phyloP scores from a whole-genome alignment of 2,797 vertebrate species.

The Microctenopoma stevenorrisi region DNA sequence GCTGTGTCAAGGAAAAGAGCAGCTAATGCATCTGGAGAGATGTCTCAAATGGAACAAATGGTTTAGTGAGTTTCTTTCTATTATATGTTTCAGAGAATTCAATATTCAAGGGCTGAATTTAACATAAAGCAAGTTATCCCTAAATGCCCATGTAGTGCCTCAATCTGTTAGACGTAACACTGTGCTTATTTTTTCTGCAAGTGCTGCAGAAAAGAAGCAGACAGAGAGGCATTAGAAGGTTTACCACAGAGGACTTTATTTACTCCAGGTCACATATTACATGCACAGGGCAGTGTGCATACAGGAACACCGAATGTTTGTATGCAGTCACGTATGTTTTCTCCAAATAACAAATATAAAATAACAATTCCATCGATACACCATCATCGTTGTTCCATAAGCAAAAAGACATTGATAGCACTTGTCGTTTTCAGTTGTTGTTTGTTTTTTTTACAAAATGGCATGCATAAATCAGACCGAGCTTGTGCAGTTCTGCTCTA shows the following conservation, averaged over 20 bases:
- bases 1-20: slow-evolving; percentile 47
- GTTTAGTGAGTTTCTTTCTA: slow-evolving; percentile 35
- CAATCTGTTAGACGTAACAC: background rate
- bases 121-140: slow-evolving; percentile 28
- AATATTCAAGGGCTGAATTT: slow-evolving; percentile 40
- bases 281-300: slow-evolving; percentile 24
- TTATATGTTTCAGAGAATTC: slow-evolving; percentile 40
- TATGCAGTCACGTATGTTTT: background rate
- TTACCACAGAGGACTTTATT: slow-evolving; percentile 44
- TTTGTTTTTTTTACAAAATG: background rate
- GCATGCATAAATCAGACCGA: slow-evolving; percentile 3
- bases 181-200: slow-evolving; percentile 29
- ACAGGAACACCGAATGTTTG: slow-evolving; percentile 1
- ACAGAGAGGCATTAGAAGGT: slow-evolving; percentile 45
- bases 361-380: background rate
- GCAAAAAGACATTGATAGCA: background rate
- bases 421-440: slow-evolving; percentile 14
- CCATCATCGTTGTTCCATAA: background rate
- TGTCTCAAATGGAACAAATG: slow-evolving; percentile 41
- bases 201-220: slow-evolving; percentile 35
- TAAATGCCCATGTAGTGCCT: slow-evolving; percentile 6
- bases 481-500: slow-evolving; percentile 26
- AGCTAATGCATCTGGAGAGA: slow-evolving; percentile 57
- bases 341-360: background rate
- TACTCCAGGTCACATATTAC: slow-evolving; percentile 60